Base-by-base conservation (phyloP, 2,113 vertebrate species). In the Lepus europaeus region DNA sequence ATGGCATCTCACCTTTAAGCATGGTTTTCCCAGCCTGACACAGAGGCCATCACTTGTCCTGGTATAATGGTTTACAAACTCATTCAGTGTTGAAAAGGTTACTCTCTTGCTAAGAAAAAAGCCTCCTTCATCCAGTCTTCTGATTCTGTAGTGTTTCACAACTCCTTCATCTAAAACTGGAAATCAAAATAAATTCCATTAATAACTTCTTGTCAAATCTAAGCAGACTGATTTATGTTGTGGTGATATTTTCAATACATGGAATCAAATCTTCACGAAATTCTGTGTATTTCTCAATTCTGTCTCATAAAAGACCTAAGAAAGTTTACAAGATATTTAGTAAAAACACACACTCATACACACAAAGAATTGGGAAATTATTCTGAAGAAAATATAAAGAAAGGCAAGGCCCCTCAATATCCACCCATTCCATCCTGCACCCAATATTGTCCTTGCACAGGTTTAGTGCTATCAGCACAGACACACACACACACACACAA, bases 131-230 rank as follows among this genome's bases (percentile, higher is more conserved):
- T 99, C 98, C 82, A 96, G n/a, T 95, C 72, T 98, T 94, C 10
- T 98, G 88, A 99, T 97, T 94, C 98, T 99, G 97, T 99, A 99
- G 98, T 99, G 99, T 97, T 99, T 99, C 97, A 99, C 99, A 72
- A 20, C 97, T 0, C 84, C 95, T 36, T 74, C 93, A 97, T 99
- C 98, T 96, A 99, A 98, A 97, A 99, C 99, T 99, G 36, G 87
- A 96, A 91, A 12, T 49, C 79, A 94, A 94, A 85, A 49, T 39
- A 89, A 89, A 12, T 87, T 25, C 68, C 53, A 19, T 97, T 92
- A 96, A 74, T 68, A 93, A 91, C 1, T 53, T 91, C 36, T 81
- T 84, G 9, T 20, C 9, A 70, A 92, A 78, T 25, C 13, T n/a
- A 73, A 86, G 45, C 72, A 93, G 29, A 53, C 70, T 73, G 25